phyloP scores from a whole-genome alignment of 2,797 vertebrate species.

The Tangara arthus region DNA sequence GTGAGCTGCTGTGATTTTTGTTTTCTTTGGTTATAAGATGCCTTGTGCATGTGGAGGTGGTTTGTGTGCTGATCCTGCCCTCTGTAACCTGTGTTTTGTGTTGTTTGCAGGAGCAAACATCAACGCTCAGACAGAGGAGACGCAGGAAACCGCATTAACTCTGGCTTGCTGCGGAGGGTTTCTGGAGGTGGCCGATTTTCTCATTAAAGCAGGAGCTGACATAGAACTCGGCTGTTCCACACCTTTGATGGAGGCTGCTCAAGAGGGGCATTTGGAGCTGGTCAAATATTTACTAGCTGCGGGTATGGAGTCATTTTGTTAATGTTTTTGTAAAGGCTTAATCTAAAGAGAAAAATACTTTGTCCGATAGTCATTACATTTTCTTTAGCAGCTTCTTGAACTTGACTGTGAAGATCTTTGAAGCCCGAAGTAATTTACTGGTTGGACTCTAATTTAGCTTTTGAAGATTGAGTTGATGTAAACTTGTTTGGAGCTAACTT shows the following conservation, averaged over 20 bases:
- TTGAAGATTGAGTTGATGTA: not conserved
- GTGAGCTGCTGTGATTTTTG: accelerated
- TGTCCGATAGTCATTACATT: accelerated
- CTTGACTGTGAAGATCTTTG: not conserved
- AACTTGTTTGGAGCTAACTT: not conserved
- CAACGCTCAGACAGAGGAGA: conserved; percentile 84
- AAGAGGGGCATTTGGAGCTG: conserved; percentile 82
- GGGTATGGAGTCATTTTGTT: conserved; percentile 61
- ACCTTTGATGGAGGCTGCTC: conserved; percentile 84
- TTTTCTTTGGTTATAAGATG: not conserved
- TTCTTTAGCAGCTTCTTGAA: not conserved
- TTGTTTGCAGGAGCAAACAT: conserved; percentile 79
- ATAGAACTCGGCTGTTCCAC: conserved; percentile 83
- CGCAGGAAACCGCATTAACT: conserved; percentile 81
- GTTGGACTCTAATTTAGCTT: not conserved
- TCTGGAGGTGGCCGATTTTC: conserved; percentile 81
- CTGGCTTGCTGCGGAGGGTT: conserved; percentile 83
- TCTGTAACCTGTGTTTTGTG: not conserved
- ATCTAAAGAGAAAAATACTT: not conserved
- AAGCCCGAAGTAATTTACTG: not conserved
- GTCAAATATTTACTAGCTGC: conserved; percentile 83
- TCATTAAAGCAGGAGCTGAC: conserved; percentile 84
- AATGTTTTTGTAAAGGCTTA: not conserved
- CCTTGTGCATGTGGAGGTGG: not conserved
- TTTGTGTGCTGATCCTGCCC: not conserved